Conservation (phyloP, 1,140 invertebrate species). For the Stratiolaelaps scimitus region DNA sequence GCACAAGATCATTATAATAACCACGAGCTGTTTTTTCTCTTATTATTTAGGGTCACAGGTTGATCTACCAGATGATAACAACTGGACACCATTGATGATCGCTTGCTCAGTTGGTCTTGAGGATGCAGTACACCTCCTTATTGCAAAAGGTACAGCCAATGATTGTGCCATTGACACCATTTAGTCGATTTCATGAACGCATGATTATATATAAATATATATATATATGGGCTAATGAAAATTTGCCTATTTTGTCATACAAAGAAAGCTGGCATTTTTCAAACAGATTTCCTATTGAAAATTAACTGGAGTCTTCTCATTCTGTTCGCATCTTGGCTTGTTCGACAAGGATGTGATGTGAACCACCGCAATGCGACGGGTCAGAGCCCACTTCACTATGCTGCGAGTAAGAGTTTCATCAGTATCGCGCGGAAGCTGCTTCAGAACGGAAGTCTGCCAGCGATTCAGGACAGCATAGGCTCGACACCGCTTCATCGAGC, state of each 20-base stretch:
- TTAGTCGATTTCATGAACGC: too few relatives aligned
- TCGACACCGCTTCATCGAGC: neutral
- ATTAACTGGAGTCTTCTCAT: neutral
- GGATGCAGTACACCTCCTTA: conserved; percentile 7
- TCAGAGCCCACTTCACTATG: conserved; percentile 10
- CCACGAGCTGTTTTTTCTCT: neutral
- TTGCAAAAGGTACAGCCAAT: neutral
- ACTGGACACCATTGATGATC: conserved; percentile 20
- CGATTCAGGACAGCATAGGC: conserved; percentile 2
- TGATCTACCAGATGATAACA: neutral
- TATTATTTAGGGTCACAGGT: too few relatives aligned
- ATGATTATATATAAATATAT: neutral
- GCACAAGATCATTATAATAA: neutral
- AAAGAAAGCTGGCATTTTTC: neutral
- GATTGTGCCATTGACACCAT: too few relatives aligned
- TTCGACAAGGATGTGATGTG: neutral
- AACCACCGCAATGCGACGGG: conserved; percentile 4
- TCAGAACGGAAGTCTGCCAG: neutral
- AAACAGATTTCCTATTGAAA: neutral
- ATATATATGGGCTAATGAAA: neutral
- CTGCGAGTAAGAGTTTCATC: neutral
- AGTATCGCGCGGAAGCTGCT: neutral
- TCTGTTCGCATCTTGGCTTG: neutral
- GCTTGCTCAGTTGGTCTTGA: conserved; percentile 13
- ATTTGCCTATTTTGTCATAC: neutral